Conservation (phyloP, 2,113 vertebrate species). For the Larimichthys crocea region DNA sequence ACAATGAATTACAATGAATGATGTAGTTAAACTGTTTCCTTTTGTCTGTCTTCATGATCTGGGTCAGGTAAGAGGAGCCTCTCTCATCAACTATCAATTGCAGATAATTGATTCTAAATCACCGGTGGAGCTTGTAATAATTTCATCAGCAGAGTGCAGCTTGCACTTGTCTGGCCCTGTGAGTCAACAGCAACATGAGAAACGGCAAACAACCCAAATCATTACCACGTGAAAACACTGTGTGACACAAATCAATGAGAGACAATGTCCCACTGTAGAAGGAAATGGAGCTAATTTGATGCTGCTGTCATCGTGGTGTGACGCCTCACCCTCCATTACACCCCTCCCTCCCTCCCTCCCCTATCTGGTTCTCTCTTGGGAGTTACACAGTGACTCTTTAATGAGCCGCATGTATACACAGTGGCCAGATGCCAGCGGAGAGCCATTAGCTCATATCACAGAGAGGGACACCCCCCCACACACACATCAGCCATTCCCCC, state of each 20-base stretch:
- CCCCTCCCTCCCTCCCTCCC: neutral
- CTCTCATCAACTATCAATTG: neutral
- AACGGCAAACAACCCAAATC: neutral
- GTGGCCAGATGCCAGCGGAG: constrained; percentile 69
- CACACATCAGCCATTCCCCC: neutral
- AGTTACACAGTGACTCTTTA: constrained; percentile 53
- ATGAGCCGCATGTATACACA: constrained; percentile 68
- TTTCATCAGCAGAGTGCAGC: too few species aligned
- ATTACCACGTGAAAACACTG: neutral
- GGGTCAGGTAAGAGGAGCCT: neutral
- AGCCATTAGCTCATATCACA: constrained; percentile 79
- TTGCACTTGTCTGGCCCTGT: neutral
- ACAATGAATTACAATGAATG: too few species aligned
- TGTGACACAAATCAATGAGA: constrained; percentile 19
- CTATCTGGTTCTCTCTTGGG: neutral
- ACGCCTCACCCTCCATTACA: neutral
- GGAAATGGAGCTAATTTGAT: constrained; percentile 49
- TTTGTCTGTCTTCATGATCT: too few species aligned
- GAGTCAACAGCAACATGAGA: neutral
- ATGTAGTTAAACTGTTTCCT: too few species aligned
- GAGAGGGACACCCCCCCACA: constrained; percentile 1
- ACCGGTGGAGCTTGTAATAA: neutral
- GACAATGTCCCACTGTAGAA: constrained; percentile 6
- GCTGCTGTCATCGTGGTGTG: constrained; percentile 24
- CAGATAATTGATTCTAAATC: neutral